A percentile compares a stretch with the other conserved stretches of the same genome.
Evolutionary conservation across 2,113 vertebrate genomes (phyloP).

Genomic region (Notothenia coriiceps): DNA sequence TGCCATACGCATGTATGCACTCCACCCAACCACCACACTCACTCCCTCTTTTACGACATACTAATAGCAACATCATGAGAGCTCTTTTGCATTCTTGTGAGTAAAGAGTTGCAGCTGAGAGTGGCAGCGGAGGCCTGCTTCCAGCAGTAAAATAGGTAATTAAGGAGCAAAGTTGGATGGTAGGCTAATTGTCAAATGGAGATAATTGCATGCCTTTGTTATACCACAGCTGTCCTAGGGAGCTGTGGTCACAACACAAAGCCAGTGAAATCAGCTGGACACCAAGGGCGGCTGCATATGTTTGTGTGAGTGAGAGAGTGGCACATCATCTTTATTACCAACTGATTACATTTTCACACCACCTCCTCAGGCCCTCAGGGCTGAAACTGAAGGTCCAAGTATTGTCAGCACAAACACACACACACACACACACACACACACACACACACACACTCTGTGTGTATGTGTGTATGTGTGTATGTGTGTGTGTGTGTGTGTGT

Average conservation of each 20-base stretch:
- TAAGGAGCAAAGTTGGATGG: constrained; percentile 91
- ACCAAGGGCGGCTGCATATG: constrained; percentile 5
- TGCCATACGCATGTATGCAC: constrained; percentile 20
- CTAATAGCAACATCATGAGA: constrained; percentile 22
- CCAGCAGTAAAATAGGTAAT: constrained; percentile 89
- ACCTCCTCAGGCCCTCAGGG: constrained; percentile 72
- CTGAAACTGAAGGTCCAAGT: constrained; percentile 54
- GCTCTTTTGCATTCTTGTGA: constrained; percentile 82
- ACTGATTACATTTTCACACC: constrained; percentile 89
- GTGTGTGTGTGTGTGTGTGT: too few species aligned
- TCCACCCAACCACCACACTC: constrained; percentile 56
- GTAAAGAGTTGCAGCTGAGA: constrained; percentile 1
- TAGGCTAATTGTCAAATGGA: constrained; percentile 96
- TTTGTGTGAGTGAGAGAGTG: constrained; percentile 15
- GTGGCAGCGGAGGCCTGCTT: constrained; percentile 80
- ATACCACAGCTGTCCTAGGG: constrained; percentile 90
- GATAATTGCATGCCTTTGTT: constrained; percentile 93
- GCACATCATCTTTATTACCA: constrained; percentile 84
- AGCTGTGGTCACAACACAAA: constrained; percentile 85
- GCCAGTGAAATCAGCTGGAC: constrained; percentile 67
- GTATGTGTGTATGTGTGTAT: too few species aligned
- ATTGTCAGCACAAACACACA: constrained; percentile 76
- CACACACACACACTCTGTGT: too few species aligned
- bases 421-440: constrained; percentile 16
- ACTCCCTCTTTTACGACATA: constrained; percentile 66